Base-by-base conservation (phyloP, 2,888 invertebrate genomes). In the Catocala fraxini region DNA sequence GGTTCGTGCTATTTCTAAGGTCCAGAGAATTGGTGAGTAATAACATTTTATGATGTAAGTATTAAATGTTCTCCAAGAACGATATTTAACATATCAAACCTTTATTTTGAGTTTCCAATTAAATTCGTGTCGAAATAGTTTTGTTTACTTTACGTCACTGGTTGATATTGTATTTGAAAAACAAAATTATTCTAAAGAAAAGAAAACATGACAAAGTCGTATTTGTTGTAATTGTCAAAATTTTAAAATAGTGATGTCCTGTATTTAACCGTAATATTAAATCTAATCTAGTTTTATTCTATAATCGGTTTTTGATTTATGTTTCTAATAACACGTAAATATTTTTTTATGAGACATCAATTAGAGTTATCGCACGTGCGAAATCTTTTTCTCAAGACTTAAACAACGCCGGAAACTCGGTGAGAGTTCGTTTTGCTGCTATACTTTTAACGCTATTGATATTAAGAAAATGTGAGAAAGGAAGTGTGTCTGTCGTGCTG, bases 391-490 rank as follows among this genome's bases (percentile, higher is more conserved):
- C 83, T 83, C 82, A 86, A 85, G 81, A 84, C 74, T 62, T 53
- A 77, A 78, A 69, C 65, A 75, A 75, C 81, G 77, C 89, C 89
- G 91, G 92, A 93, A 90, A 88, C 86, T 80, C 77, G 77, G 81
- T 80, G 86, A 90, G 89, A 90, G 84, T 88, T 89, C 85, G 71
- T 89, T 89, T 89, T 86, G 86, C 83, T 85, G 85, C 82, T 84
- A 82, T 84, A 86, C 82, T 88, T 79, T 87, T 88, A 89, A 85
- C 80, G 89, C 90, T 88, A 91, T 93, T 92, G 89, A 91, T 91
- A 90, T 89, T 85, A 88, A 88, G 87, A 91, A 92, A 92, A 91
- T 93, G 91, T 93, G 92, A 93, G 94, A 94, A 93, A 93, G 94
- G 94, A 93, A 92, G 92, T 90, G 82, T 89, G 90, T 89, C 86